Base-by-base conservation (phyloP, 2,113 vertebrate species). In the Echinops telfairi region DNA sequence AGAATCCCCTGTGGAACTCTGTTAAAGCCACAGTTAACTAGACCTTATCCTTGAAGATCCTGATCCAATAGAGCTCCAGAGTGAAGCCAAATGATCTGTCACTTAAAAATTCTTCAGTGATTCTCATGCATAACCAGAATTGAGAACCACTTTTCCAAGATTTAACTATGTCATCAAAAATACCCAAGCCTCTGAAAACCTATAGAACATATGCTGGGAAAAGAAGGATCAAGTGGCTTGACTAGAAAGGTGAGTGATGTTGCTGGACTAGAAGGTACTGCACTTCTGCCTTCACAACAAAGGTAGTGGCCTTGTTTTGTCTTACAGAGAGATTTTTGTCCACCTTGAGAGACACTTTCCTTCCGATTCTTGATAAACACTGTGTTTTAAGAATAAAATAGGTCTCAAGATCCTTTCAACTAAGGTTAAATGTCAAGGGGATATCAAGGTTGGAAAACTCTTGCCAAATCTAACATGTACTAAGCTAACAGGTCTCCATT, bases 11-110 rank as follows among this genome's bases (percentile, higher is more conserved):
- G 27, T 70, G 64, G 27, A 83, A 83, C 47, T 92, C 84, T 71
- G 66, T 91, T 94, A 95, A 96, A 96, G 87, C 17, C 73, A 53
- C 47, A 89, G 53, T 93, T 86, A 83, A 29, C 70, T 38, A 95
- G 47, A 68, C 29, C 22, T 27, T 64, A 58, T 17, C 68, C 2
- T 17, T 76, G 76, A 95, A 89, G 57, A 84, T 89, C 92, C 91
- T 89, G 79, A 78, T 60, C 60, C 77, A 89, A 6, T 31, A 83
- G 12, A 10, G 57, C 90, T 94, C 68, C 83, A 33, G 31, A 88
- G 60, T 68, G n/a, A 25, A 60, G 36, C 36, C 33, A 80, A 94
- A 93, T 62, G 17, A 76, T 73, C 92, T 86, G 71, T 86, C 76
- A 77, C 76, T 94, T 96, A 93, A 88, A 96, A 93, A 88, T 87